Evolutionary conservation across 2,888 invertebrate species (phyloP).

Genomic region (Steromphala cineraria): DNA sequence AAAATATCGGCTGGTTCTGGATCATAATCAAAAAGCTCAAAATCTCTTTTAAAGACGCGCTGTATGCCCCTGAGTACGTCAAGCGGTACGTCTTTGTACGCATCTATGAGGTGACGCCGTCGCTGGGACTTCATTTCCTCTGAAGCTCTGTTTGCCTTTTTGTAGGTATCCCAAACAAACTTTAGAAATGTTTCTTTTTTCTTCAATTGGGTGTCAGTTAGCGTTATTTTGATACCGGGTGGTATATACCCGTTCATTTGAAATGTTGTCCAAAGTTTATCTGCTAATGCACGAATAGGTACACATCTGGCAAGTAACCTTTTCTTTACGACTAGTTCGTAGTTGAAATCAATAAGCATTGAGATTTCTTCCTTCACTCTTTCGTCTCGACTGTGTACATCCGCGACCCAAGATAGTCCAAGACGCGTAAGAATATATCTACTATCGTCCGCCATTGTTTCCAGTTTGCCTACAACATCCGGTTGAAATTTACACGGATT

Average conservation of each 20-base stretch:
- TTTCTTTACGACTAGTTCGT: constrained; percentile 25
- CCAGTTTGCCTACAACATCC: constrained; percentile 42
- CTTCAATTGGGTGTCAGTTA: neutral
- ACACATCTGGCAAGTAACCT: constrained; percentile 18
- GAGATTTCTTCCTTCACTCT: constrained; percentile 27
- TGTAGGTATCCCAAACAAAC: neutral
- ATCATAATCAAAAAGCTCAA: neutral
- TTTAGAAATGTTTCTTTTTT: neutral
- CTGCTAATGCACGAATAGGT: constrained; percentile 24
- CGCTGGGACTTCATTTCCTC: neutral
- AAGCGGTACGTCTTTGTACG: neutral
- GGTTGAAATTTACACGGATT: constrained; percentile 41
- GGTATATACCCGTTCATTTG: constrained; percentile 42
- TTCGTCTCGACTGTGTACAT: neutral
- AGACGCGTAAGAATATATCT: constrained; percentile 33
- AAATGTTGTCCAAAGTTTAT: constrained; percentile 37
- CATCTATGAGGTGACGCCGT: neutral
- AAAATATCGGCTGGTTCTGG: neutral
- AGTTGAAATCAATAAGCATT: constrained; percentile 34
- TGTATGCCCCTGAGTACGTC: neutral
- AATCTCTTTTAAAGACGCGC: neutral
- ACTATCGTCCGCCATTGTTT: constrained; percentile 37
- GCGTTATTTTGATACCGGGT: neutral
- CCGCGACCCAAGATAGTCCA: constrained; percentile 21
- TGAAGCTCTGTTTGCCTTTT: neutral